Base-by-base conservation (phyloP, 2,113 vertebrate genomes). In the Paracyprichromis sp. region DNA sequence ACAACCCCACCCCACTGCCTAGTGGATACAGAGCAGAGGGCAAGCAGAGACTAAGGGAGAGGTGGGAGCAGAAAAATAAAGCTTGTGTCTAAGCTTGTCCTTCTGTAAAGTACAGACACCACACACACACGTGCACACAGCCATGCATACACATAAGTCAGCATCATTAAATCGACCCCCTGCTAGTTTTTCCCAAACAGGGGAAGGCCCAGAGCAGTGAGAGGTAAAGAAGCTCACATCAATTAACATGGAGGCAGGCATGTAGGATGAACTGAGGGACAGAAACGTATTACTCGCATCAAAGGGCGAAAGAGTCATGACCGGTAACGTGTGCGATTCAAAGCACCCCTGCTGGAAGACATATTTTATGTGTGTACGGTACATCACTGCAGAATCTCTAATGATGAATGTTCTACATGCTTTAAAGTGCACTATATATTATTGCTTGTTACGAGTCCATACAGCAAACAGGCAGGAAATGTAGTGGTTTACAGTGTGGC, bases 121-220 rank as follows among this genome's bases (percentile, higher is more conserved):
- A 63, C 29, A 34, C 59, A 63, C 5, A 26, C 40, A 80, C 36
- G 26, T 38, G 71, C 80, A 71, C 54, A 69, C 47, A 50, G 24
- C 45, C 31, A 56, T 40, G 43, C 47, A 36, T 54, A 73, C 38
- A 87, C 61, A 89, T 83, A 90, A 89, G 86, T 89, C 86, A 36
- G 52, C 84, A 89, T 94, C 91, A 91, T 94, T 95, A 95, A 92
- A 92, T 53, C 24, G 83, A 90, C 91, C 90, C 86, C 93, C 89
- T 86, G 90, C 90, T 66, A 38, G 16, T 40, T 85, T 78, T 82
- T 31, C 11, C 40, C 53, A 79, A 87, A 80, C 78, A 78, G 40
- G 52, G 80, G 69, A 86, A 90, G 26, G 82, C 85, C 24, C 17
- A 36, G 82, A 90, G 63, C 92, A 82, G 73, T 2, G 16, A 54